Base-by-base conservation (phyloP, 2,797 vertebrate species). In the Hippopotamyrus pictus region DNA sequence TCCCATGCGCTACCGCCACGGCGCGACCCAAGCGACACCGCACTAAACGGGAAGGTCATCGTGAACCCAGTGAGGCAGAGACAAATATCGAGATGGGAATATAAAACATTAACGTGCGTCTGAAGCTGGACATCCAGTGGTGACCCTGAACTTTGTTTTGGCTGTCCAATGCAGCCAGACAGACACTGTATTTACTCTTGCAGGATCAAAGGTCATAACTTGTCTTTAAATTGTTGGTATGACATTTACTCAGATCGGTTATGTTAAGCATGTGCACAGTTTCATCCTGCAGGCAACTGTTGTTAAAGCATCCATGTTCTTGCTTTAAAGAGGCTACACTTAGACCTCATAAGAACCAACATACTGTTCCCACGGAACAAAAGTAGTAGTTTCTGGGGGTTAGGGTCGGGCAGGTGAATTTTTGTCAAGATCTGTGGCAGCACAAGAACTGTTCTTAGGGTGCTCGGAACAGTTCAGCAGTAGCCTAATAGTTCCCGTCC, bases 131-230 rank as follows among this genome's bases (percentile, higher is more conserved):
- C 48, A 0, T 84, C 82, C 53, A 37, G 53, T 9, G 14, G 29
- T 54, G 29, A 87, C 51, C 51, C 53, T 57, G 85, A 87, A 37
- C 85, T 87, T 87, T 84, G 82, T 84, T 29, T 51, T 84, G 73
- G 73, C 22, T 84, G 82, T 12, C 82, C 11, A 9, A 1, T 48
- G 82, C 44, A 84, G n/a, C 82, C 82, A 84, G 44, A 84, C 44
- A 84, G 82, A 84, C 50, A 87, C 48, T 11, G 22, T 87, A 53
- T 87, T 57, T 87, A 59, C 85, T 33, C 85, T 87, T n/a, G 17
- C 50, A 37, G 53, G 51, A 54, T 87, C 85, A 87, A 87, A 87
- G 85, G 51, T 87, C 85, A 87, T 11, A 57, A 86, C 48, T 86
- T 37, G 84, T 19, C 84, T 29, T 84, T 59, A 87, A 41, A 57